Percentiles rank a stretch among this genome's conserved stretches.
These are phyloP conservation scores for Cosmopolites sordidus DNA, from an alignment of 2,888 invertebrate species.

Conservation along the genomic window DNA sequence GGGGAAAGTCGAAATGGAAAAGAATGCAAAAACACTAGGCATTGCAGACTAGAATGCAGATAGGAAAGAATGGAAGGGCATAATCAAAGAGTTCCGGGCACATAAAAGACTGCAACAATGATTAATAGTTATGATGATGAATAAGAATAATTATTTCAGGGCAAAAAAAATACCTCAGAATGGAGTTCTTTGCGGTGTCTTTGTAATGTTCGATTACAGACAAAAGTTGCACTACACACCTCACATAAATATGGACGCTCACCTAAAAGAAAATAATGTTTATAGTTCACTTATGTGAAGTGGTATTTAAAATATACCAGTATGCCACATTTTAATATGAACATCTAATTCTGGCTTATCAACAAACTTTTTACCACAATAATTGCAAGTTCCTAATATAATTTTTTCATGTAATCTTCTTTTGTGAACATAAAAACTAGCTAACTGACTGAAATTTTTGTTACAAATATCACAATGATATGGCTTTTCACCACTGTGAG, in stretches of 20 bases:
- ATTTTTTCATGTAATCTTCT: conserved; percentile 7
- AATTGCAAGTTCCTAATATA: conserved; percentile 4
- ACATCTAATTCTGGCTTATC: conserved; percentile 2
- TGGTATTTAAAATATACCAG: conserved; percentile 4
- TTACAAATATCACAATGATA: conserved; percentile 9
- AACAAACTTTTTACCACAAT: conserved; percentile 9
- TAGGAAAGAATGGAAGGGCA: no score
- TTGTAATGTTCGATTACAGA: conserved; percentile 7
- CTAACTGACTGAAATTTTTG: conserved; percentile 6
- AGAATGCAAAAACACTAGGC: no score
- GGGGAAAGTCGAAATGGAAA: no score
- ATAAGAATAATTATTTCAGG: no score
- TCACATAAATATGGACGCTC: conserved; percentile 16
- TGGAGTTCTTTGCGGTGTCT: conserved; percentile 4
- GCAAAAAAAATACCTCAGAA: background rate
- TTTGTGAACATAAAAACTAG: conserved; percentile 10
- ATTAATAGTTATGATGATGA: no score
- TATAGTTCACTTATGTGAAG: background rate
- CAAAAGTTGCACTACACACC: conserved; percentile 15
- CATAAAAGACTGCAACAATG: no score
- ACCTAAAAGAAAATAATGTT: conserved; percentile 7
- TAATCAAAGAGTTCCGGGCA: no score
- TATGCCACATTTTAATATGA: conserved; percentile 11
- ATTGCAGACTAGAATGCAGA: no score
- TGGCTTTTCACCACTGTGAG: conserved; percentile 7